Evolutionary conservation across 2,888 invertebrate genomes (phyloP), one percentile per base, ranked within the genome.

Genomic region (Orgyia antiqua): DNA sequence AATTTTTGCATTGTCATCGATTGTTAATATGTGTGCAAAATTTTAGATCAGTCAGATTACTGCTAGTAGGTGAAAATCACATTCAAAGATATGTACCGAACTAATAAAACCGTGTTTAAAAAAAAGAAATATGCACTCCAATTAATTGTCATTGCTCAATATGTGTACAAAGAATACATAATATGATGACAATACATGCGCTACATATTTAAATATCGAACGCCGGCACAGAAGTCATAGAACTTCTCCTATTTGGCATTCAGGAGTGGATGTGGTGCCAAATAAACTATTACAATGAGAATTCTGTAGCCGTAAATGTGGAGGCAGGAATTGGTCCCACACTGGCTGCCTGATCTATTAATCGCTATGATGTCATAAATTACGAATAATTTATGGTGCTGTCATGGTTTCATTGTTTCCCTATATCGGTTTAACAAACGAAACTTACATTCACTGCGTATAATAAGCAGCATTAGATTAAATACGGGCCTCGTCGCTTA

Each of bases 271-370:
- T 57, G 66, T 59, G 61, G 63, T 72, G 78, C 83, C 83, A 83
- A 83, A 83, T 79, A 75, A 69, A 79, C 65, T 65, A 78, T 74
- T 67, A 82, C 79, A 84, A 83, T 83, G 68, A 63, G 69, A 70
- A 74, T 72, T 68, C 66, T 69, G 58, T 50, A 13, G 51, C 65
- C 69, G 64, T 68, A 68, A 58, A 51, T 44, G 58, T 41, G 44
- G 36, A 46, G 55, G 52, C 68, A 63, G 53, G 64, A 61, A 55
- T 63, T 44, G 73, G 78, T 78, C 74, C 78, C 76, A 77, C 69
- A 74, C 70, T 76, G 76, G 80, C 83, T 82, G 68, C 58, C 62
- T 69, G 68, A 69, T 70, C 69, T 67, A 65, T 52, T 50, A 55
- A 52, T 56, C 59, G 51, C 40, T 46, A 51, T 69, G 69, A 74